phyloP scores from a whole-genome alignment of 2,797 vertebrate species.

The Crax fasciolata region DNA sequence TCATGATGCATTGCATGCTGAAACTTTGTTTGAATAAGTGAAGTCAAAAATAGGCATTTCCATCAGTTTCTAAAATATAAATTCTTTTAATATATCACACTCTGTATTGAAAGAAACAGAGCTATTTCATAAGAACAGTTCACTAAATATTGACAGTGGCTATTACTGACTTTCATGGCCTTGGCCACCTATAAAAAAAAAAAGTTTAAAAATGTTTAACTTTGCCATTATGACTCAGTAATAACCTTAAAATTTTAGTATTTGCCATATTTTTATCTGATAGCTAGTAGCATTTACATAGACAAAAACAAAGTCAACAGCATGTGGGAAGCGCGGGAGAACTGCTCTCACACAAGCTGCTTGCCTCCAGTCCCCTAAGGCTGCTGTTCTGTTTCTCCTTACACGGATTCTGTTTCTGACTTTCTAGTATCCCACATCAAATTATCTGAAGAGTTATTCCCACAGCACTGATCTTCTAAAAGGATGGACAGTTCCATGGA shows the following conservation, averaged over 20 bases:
- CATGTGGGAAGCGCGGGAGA: background rate
- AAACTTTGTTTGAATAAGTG: conserved; percentile 66
- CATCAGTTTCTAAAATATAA: conserved; percentile 53
- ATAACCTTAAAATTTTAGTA: background rate
- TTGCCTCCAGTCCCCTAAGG: background rate
- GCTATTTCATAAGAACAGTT: conserved; percentile 53
- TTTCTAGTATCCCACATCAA: background rate
- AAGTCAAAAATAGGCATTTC: conserved; percentile 41
- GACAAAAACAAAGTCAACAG: background rate
- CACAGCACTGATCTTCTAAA: background rate
- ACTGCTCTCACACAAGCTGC: background rate
- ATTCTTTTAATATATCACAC: conserved; percentile 11
- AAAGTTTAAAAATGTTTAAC: fast-evolving
- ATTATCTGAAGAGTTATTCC: background rate
- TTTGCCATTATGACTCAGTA: background rate
- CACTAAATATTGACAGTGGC: background rate
- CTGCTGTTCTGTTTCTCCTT: background rate
- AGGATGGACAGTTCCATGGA: background rate
- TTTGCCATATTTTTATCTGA: background rate
- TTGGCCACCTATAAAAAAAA: background rate
- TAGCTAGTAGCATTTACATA: background rate
- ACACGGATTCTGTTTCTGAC: background rate
- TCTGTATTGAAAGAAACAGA: conserved; percentile 46
- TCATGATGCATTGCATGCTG: background rate
- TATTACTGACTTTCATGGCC: background rate